Conservation (phyloP, 1,140 invertebrate genomes). For the Pogonus chalceus region DNA sequence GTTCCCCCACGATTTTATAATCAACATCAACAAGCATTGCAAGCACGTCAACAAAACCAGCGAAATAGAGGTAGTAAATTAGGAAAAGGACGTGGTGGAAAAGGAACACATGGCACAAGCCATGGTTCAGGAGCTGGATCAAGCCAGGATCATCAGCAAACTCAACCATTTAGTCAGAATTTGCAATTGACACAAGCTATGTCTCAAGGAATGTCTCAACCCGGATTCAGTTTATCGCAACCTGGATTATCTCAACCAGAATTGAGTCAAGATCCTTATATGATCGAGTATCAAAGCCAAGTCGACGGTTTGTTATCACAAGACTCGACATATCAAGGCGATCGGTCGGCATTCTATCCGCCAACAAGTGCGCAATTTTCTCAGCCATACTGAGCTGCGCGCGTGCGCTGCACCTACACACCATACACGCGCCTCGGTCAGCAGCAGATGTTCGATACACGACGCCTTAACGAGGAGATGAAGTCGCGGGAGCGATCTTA, state of each 20-base stretch:
- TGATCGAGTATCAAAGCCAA: slow-evolving; percentile 86
- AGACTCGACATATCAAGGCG: slow-evolving; percentile 83
- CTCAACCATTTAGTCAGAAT: slow-evolving; percentile 51
- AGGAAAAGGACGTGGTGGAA: slow-evolving; percentile 14
- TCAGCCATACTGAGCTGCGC: slow-evolving; percentile 35
- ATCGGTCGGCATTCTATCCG: slow-evolving; percentile 57
- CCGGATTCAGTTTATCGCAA: slow-evolving; percentile 51
- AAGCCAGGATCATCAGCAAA: slow-evolving; percentile 41
- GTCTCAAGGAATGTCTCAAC: slow-evolving; percentile 61
- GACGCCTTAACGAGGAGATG: not conserved
- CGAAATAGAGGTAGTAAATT: slow-evolving; percentile 23
- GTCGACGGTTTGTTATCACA: slow-evolving; percentile 90
- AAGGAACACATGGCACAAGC: slow-evolving; percentile 18
- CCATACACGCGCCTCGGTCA: not conserved
- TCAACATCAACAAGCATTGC: slow-evolving; percentile 63
- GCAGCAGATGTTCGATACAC: not conserved
- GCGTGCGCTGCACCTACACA: not conserved
- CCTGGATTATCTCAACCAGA: slow-evolving; percentile 67
- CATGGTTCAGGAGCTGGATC: slow-evolving; percentile 17
- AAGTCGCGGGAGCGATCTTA: slow-evolving; percentile 2
- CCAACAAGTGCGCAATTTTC: slow-evolving; percentile 49
- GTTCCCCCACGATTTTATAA: slow-evolving; percentile 81
- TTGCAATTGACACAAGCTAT: slow-evolving; percentile 54
- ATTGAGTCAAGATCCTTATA: slow-evolving; percentile 77
- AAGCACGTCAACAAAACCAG: slow-evolving; percentile 42